Evolutionary conservation across 2,113 vertebrate genomes (phyloP), one percentile per base, ranked within the genome.

Genomic region (Polypterus bichir): DNA sequence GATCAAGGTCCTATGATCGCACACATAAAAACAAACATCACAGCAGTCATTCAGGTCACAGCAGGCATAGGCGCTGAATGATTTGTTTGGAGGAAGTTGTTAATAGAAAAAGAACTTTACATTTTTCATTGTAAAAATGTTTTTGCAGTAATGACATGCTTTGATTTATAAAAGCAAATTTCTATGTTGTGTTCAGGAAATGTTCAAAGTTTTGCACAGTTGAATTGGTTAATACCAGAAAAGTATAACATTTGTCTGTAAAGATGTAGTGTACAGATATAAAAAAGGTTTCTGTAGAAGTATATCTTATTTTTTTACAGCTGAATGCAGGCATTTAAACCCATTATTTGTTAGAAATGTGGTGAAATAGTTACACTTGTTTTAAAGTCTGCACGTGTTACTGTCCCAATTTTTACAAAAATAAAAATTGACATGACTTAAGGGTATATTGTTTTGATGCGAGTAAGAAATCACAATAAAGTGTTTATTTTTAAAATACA

Each of bases 21-120:
- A 68, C 92, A 4, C 94, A 98, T 74, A 98, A 98, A 80, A 85
- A 89, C 70, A 98, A 98, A 61, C 96, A 97, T 83, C 93, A 94
- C 53, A 73, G 91, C 61, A 59, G 91, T 27, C 92, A 95, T 62
- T 97, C 96, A 1, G 90, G 93, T 11, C 96, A 97, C 44, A n/a
- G 92, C 67, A 80, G 96, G 27, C 96, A 97, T 72, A 78, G 92
- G 1, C 94, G 90, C 84, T 97, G 83, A 93, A 70, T 56, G 9
- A 57, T 64, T 44, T 44, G 7, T 44, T 52, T 53, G 61, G 11
- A 61, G 65, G 7, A 51, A 62, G 65, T 63, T 61, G 60, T 78
- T 66, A 69, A 79, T 79, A 71, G 79, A 70, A 70, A 74, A 70
- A 57, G 75, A 83, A 90, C 86, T 81, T 67, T 68, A 72, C 73